Conservation (phyloP, 2,797 vertebrate genomes). For the Agapornis canus region DNA sequence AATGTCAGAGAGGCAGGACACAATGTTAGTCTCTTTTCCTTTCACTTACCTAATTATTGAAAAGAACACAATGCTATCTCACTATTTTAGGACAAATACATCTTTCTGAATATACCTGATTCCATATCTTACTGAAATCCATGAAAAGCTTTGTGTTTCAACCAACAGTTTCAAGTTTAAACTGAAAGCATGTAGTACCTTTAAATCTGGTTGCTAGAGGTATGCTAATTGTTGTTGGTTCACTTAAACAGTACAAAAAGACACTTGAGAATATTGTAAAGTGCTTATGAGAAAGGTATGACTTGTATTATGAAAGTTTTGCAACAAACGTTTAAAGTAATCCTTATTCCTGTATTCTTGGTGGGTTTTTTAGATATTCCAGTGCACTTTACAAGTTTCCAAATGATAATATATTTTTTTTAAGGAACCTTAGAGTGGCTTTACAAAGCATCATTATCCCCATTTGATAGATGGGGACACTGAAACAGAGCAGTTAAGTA, state of each 20-base stretch:
- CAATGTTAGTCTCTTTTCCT: neutral
- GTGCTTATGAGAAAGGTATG: neutral
- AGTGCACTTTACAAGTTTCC: neutral
- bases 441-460: neutral
- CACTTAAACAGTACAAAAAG: slow-evolving; percentile 19
- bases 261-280: slow-evolving; percentile 14
- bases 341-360: neutral
- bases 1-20: slow-evolving; percentile 2
- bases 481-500: neutral
- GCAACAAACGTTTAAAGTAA: neutral
- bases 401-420: neutral
- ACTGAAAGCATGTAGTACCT: neutral
- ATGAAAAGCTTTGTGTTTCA: neutral
- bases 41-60: neutral
- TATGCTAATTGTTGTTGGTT: neutral
- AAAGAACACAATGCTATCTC: neutral
- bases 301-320: slow-evolving; percentile 14
- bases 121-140: neutral
- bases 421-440: neutral
- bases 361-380: neutral
- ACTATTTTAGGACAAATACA: neutral
- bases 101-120: neutral
- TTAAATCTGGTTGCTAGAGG: neutral
- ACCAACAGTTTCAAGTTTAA: neutral
- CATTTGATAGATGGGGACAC: neutral